phyloP scores from a whole-genome alignment of 2,113 vertebrate genomes.

The Nerophis ophidion region DNA sequence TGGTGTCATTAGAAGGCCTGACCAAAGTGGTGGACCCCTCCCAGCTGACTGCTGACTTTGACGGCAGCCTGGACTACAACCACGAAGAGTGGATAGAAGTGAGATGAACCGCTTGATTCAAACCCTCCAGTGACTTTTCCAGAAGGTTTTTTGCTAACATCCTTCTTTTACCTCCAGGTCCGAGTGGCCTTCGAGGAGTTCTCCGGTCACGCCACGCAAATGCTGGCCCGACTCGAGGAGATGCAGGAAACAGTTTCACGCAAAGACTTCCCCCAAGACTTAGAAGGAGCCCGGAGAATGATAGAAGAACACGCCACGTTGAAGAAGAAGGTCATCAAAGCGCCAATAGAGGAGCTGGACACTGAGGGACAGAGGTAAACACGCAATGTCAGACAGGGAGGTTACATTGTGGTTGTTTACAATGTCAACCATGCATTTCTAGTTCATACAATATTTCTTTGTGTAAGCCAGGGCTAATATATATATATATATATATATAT shows the following conservation, averaged over 20 bases:
- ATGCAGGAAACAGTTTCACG: conserved; percentile 92
- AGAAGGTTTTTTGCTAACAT: background rate
- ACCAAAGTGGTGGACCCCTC: conserved; percentile 98
- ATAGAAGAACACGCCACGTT: conserved; percentile 93
- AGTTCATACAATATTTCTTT: no score
- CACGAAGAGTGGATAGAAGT: conserved; percentile 98
- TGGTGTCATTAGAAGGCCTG: conserved; percentile 98
- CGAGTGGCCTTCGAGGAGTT: conserved; percentile 98
- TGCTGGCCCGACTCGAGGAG: conserved; percentile 91
- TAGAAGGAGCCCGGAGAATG: conserved; percentile 92
- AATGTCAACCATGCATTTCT: no score
- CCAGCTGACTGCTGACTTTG: conserved; percentile 94
- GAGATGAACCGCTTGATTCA: background rate
- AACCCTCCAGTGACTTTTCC: no score
- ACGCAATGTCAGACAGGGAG: no score
- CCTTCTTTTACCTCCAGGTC: conserved; percentile 59
- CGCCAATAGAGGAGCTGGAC: conserved; percentile 95
- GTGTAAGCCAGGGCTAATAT: no score
- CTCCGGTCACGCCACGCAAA: conserved; percentile 90
- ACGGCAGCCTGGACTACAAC: conserved; percentile 97
- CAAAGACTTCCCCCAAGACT: conserved; percentile 93
- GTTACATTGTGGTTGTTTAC: background rate
- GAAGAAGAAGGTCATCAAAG: conserved; percentile 97
- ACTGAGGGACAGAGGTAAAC: conserved; percentile 84
- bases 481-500: no score